These are phyloP conservation scores for Bubalus kerabau DNA, from an alignment of 2,113 vertebrate species.

Conservation along the genomic window DNA sequence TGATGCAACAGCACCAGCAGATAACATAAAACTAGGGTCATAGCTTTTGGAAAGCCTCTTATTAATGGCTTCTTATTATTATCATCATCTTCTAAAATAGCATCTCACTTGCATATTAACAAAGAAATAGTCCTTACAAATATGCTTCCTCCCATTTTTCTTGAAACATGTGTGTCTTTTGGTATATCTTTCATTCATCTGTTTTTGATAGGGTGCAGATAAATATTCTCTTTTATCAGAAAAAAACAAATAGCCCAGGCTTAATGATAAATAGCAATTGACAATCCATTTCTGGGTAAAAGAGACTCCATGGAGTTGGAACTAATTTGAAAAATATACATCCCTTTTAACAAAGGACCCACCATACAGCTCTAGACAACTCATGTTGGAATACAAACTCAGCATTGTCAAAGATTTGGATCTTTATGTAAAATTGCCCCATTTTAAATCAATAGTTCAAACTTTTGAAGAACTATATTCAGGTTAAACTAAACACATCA, in stretches of 20 bases:
- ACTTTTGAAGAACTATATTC: neutral
- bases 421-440: neutral
- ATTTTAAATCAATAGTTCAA: neutral
- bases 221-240: neutral
- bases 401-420: neutral
- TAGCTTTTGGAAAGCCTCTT: neutral
- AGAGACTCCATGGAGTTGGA: neutral
- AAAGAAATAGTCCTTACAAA: neutral
- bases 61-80: neutral
- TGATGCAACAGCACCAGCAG: neutral
- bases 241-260: neutral
- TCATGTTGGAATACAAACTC: neutral
- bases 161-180: neutral
- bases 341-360: neutral
- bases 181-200: neutral
- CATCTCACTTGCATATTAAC: neutral
- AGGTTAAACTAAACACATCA: neutral
- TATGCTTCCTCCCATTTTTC: neutral
- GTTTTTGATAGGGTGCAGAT: neutral
- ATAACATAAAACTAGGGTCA: neutral
- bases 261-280: neutral
- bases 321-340: neutral
- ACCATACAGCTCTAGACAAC: neutral
- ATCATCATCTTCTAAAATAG: neutral
- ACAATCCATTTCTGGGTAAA: neutral